Evolutionary conservation across 1,140 invertebrate species (phyloP), one percentile per base, ranked within the genome.

Genomic region (Ceratoteleas bidentatus): DNA sequence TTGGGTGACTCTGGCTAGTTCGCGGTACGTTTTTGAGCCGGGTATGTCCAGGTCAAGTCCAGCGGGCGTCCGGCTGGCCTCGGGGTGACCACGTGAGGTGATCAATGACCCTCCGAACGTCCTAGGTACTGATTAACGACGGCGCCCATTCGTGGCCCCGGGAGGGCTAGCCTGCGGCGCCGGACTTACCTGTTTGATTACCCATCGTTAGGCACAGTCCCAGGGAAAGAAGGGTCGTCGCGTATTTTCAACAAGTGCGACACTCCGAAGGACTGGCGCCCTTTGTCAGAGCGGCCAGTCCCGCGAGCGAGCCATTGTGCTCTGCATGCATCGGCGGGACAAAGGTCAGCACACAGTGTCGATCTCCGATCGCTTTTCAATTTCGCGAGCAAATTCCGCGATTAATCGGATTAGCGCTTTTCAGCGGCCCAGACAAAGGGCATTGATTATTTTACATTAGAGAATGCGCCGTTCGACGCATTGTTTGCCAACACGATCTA

Each of bases 81-180:
- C 49, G 6, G 52, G 74, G 74, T 80, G 52, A 57, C 52, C 69
- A 68, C 61, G 69, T 68, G 68, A 61, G 56, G 69, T 74, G 69
- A 80, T 74, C 76, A 70, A 79, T 72, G 61, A 65, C 68, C 16
- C 56, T 36, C 61, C 62, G 68, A 73, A 79, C 61, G 68, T 79
- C 76, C 68, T 79, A 53, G 64, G 69, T 50, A 64, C 56, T 74
- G 69, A 80, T 80, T 80, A 68, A 80, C 57, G 77, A 52, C 53
- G 57, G 61, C 56, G 56, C 49, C 56, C 32, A 52, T 60, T 58
- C 68, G 40, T 65, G 58, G 36, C 40, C 33, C 11, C 14, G 58
- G 13, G 38, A 60, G 58, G 45, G 65, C 66, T 66, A 70, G 70
- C 70, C 47, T 58, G 57, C 65, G 69, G 11, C 45, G n/a, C 9